Conservation (phyloP, 1,140 invertebrate species). For the Camponotus floridanus region DNA sequence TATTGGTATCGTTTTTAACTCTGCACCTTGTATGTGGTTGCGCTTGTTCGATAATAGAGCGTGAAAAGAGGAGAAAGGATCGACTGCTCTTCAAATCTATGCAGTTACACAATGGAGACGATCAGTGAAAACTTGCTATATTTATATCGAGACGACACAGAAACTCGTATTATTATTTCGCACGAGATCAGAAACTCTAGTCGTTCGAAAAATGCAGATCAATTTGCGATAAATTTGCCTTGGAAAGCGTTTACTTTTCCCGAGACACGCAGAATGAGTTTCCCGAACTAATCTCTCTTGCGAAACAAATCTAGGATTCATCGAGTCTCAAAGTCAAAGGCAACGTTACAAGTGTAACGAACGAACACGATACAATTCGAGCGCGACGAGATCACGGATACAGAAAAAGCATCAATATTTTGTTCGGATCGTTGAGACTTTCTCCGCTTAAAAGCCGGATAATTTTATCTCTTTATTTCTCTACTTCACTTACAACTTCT, state of each 20-base stretch:
- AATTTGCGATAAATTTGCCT: conserved; percentile 15
- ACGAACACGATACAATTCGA: conserved; percentile 37
- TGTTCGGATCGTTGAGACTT: background rate
- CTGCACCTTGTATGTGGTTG: background rate
- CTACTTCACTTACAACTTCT: background rate
- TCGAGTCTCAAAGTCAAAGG: conserved; percentile 43
- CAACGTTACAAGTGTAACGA: background rate
- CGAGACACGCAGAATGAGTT: conserved; percentile 24
- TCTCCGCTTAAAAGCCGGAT: background rate
- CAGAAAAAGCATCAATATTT: conserved; percentile 35
- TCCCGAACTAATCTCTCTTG: conserved; percentile 50
- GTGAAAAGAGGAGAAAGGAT: conserved; percentile 19
- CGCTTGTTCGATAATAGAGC: conserved; percentile 27
- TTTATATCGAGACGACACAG: background rate
- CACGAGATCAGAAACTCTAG: background rate
- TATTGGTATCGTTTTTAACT: conserved; percentile 23
- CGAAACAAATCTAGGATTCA: conserved; percentile 28
- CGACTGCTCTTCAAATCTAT: conserved; percentile 35
- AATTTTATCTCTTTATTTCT: conserved; percentile 4
- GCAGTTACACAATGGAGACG: conserved; percentile 19
- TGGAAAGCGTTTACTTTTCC: conserved; percentile 21
- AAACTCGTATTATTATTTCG: background rate
- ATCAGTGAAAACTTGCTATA: conserved; percentile 13
- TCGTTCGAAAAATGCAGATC: conserved; percentile 14
- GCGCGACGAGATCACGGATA: conserved; percentile 36